Evolutionary conservation across 2,797 vertebrate genomes (phyloP).

Genomic region (Argentina silus): DNA sequence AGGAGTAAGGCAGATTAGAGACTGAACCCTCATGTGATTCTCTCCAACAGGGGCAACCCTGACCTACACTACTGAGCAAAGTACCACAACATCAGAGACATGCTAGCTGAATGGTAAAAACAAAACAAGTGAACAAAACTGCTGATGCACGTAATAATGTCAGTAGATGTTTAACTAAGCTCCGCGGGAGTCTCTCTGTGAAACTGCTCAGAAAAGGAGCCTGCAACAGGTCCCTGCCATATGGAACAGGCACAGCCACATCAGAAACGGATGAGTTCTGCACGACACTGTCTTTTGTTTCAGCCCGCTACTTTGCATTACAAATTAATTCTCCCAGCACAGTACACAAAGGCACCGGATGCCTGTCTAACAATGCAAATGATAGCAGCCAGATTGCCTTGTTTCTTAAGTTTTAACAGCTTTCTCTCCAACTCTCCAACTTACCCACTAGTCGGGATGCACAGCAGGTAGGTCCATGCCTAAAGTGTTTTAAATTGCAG

Average conservation of each 20-base stretch:
- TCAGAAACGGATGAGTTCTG: constrained; percentile 10
- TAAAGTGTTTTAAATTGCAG: constrained; percentile 37
- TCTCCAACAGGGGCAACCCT: constrained; percentile 35
- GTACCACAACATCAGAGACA: constrained; percentile 6
- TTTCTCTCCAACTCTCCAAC: constrained; percentile 39
- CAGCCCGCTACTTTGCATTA: constrained; percentile 12
- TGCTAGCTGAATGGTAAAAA: neutral
- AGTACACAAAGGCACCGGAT: neutral
- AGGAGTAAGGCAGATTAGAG: constrained; percentile 33
- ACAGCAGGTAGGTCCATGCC: constrained; percentile 59
- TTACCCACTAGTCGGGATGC: constrained; percentile 60
- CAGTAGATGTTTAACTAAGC: constrained; percentile 66
- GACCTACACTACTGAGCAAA: neutral
- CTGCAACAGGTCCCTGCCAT: constrained; percentile 2
- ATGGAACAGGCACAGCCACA: constrained; percentile 14
- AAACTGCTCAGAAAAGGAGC: neutral
- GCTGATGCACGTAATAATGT: constrained; percentile 5
- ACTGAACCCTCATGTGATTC: constrained; percentile 42
- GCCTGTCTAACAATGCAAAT: neutral
- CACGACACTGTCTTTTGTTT: neutral
- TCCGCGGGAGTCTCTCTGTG: constrained; percentile 56
- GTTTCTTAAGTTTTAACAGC: neutral
- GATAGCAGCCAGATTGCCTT: neutral
- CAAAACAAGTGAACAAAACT: neutral
- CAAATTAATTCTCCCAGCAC: constrained; percentile 3